Evolutionary conservation across 2,888 invertebrate species (phyloP).

Genomic region (Drosophila neutralis): DNA sequence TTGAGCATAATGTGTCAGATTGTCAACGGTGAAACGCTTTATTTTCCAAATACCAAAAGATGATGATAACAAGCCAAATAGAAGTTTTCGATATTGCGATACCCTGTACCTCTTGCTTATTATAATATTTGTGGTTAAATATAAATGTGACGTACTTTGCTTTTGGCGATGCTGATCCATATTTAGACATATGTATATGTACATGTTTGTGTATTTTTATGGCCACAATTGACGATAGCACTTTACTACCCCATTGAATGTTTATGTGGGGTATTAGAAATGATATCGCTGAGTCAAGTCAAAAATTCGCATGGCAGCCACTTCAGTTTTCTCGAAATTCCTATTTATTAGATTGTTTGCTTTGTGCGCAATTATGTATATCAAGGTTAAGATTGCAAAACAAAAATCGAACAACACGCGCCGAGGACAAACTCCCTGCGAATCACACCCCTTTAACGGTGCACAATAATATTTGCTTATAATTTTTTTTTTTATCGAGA

Average conservation of each 20-base stretch:
- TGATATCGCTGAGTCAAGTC: neutral
- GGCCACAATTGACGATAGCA: neutral
- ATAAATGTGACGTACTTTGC: neutral
- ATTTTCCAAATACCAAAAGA: neutral
- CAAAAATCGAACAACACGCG: slow-evolving; percentile 35
- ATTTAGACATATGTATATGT: neutral
- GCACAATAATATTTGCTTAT: neutral
- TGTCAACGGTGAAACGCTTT: slow-evolving; percentile 12
- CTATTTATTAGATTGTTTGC: slow-evolving; percentile 56
- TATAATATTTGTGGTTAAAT: neutral
- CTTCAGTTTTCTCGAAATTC: slow-evolving; percentile 24
- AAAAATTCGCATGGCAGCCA: neutral
- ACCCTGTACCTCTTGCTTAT: slow-evolving; percentile 11
- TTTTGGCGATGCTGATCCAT: neutral
- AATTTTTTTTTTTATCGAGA: neutral
- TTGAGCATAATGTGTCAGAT: neutral
- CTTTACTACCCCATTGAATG: neutral
- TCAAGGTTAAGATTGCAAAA: slow-evolving; percentile 68
- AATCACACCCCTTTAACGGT: slow-evolving; percentile 18
- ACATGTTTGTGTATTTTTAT: neutral
- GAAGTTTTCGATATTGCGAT: neutral
- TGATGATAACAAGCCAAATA: slow-evolving; percentile 1
- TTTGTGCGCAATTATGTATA: slow-evolving; percentile 68
- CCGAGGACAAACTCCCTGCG: slow-evolving; percentile 8
- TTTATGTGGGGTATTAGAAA: neutral